Evolutionary conservation across 2,888 invertebrate genomes (phyloP), one percentile per base, ranked within the genome.

Genomic region (Emmelina monodactyla): DNA sequence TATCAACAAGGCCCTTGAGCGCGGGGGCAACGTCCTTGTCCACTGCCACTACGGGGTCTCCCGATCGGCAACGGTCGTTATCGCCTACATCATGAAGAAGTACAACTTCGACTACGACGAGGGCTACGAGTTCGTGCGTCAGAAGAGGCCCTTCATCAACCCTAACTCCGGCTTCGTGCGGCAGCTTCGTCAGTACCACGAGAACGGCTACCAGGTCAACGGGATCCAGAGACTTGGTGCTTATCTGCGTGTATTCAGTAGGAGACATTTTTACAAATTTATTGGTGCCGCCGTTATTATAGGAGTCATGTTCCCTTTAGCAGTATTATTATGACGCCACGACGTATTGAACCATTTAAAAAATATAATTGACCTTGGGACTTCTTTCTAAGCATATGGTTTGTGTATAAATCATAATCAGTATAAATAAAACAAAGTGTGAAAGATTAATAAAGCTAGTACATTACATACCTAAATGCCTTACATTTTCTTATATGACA

Each of bases 1-100:
- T 44, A 79, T 79, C 37, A 64, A 70, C n/a, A 69, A 87, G 83
- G 75, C 84, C 62, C 37, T 89, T 80, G 53, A 85, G 76, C 58
- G 85, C 14, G 79, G 79, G 1, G n/a, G n/a, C n/a, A 75, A 88
- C 54, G 92, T 96, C 28, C 82, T 97, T 58, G 88, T 97, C 40
- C 97, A 97, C 71, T 97, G 97, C 68, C 96, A 96, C 58, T 96
- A 95, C 33, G 97, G 97, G 34, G 92, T 97, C 33, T 96, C 95
- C 36, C 85, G 96, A 46, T 95, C 95, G 45, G 94, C 96, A 42
- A 96, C 96, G 42, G 87, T 97, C 60, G 94, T 94, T 57, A 95
- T 97, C 58, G 95, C 96, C 32, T 97, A 93, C 78, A 85, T 96
- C 52, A 95, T 97, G 92, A 88, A 91, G 53, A 90, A 92, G 71